Percentiles rank a stretch among this genome's conserved stretches.
phyloP scores from a whole-genome alignment of 2,797 vertebrate species.

The Thamnophis elegans region DNA sequence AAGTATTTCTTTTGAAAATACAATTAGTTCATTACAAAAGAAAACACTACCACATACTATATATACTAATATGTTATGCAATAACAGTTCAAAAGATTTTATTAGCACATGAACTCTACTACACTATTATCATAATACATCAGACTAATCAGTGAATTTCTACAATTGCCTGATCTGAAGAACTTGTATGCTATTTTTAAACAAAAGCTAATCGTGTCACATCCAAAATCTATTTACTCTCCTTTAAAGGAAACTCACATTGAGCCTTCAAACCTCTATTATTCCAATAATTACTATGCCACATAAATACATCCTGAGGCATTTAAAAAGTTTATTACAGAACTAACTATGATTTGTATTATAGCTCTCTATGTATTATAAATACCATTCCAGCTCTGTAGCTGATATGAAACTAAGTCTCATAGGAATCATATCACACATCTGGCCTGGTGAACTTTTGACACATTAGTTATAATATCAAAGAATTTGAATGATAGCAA shows the following conservation, averaged over 20 bases:
- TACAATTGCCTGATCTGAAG: conserved; percentile 61
- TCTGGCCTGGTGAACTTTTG: background rate
- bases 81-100: conserved; percentile 60
- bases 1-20: conserved; percentile 38
- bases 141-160: conserved; percentile 59
- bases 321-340: background rate
- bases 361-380: background rate
- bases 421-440: background rate
- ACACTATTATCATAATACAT: conserved; percentile 71
- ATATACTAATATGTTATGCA: conserved; percentile 29
- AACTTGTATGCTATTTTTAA: conserved; percentile 59
- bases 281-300: background rate
- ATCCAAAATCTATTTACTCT: conserved; percentile 32
- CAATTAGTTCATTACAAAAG: conserved; percentile 51
- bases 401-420: background rate
- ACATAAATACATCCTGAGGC: conserved; percentile 1
- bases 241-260: conserved; percentile 6
- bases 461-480: background rate
- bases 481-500: conserved; percentile 4
- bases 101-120: conserved; percentile 60
- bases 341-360: background rate
- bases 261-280: background rate
- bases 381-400: conserved; percentile 29
- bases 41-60: conserved; percentile 45
- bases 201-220: conserved; percentile 58